Conservation (phyloP, 2,113 vertebrate genomes). For the Fregata magnificens region DNA sequence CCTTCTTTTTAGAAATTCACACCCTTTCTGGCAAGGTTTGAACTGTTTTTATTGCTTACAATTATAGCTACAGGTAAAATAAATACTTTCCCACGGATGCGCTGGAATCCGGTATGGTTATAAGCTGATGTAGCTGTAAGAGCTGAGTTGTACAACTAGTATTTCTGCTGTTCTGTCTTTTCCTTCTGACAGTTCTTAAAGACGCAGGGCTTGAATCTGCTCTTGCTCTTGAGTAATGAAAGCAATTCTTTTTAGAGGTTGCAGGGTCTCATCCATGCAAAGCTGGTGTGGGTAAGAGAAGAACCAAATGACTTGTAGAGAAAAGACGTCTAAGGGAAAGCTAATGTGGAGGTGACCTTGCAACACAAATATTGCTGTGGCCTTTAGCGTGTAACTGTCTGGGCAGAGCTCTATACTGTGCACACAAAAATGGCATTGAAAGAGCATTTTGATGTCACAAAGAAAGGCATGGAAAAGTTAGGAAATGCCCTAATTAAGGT, state of each 20-base stretch:
- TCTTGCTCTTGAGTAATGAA: neutral
- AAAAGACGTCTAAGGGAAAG: neutral
- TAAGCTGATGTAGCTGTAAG: conserved; percentile 49
- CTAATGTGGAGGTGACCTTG: neutral
- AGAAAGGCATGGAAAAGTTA: neutral
- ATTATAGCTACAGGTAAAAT: conserved; percentile 76
- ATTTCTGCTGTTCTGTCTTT: conserved; percentile 65
- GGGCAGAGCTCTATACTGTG: neutral
- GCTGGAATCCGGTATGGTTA: conserved; percentile 49
- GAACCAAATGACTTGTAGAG: neutral
- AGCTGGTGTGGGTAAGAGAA: neutral
- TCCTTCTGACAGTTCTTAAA: conserved; percentile 54
- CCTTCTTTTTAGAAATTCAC: conserved; percentile 71
- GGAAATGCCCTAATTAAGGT: conserved; percentile 41
- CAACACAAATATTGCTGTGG: neutral
- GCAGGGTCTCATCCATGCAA: neutral
- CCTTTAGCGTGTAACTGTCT: neutral
- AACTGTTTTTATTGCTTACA: conserved; percentile 71
- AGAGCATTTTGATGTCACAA: neutral
- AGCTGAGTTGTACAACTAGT: conserved; percentile 59
- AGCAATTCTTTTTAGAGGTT: neutral
- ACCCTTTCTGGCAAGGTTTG: conserved; percentile 71
- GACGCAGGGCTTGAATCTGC: neutral
- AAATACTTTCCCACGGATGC: conserved; percentile 78
- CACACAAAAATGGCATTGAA: neutral